Conservation (phyloP, 2,797 vertebrate species). For the Zalophus californianus region DNA sequence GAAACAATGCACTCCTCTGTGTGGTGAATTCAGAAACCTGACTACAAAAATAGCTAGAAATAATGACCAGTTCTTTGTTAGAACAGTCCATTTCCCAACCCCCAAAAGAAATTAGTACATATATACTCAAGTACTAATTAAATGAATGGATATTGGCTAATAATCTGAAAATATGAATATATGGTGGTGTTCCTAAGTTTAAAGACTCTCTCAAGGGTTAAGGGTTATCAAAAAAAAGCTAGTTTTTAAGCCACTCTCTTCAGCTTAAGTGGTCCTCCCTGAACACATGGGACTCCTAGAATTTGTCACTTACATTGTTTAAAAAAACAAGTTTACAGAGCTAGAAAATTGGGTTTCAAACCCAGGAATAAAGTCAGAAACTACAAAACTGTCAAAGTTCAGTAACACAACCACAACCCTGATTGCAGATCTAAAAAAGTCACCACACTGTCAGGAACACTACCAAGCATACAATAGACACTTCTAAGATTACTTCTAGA, state of each 20-base stretch:
- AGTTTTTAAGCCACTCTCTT: not conserved
- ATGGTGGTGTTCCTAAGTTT: not conserved
- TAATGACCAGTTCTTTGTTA: not conserved
- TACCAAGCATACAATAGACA: not conserved
- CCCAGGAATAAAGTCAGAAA: not conserved
- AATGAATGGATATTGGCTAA: not conserved
- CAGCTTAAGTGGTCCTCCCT: not conserved
- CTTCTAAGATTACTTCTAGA: not conserved
- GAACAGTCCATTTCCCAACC: not conserved
- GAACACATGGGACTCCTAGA: not conserved
- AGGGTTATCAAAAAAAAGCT: not conserved
- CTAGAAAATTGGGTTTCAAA: slow-evolving; percentile 32
- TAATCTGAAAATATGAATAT: not conserved
- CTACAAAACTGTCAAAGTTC: not conserved
- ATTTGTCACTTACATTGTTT: not conserved
- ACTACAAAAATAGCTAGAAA: not conserved
- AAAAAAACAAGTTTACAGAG: not conserved
- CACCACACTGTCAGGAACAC: not conserved
- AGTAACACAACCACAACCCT: not conserved
- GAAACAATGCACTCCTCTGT: not conserved
- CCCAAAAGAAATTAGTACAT: not conserved
- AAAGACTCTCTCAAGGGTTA: not conserved
- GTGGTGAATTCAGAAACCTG: not conserved
- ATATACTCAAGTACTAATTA: not conserved
- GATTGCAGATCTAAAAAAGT: not conserved